Base-by-base conservation (phyloP, 1,140 invertebrate species). In the Euura saliciscinereae region DNA sequence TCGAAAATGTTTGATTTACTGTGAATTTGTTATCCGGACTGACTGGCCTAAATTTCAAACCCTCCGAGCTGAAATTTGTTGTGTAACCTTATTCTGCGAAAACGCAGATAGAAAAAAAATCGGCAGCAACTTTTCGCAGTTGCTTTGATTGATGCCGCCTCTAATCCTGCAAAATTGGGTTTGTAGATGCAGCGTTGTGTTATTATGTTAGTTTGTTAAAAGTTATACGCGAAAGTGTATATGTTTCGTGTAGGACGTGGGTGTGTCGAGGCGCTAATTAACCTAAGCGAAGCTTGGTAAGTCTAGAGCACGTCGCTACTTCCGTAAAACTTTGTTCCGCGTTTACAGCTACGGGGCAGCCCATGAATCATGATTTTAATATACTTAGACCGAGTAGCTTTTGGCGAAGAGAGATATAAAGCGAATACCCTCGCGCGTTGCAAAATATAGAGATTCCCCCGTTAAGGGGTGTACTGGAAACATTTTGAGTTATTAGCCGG, bases 331-430 rank as follows among this genome's bases (percentile, higher is more conserved):
- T 59, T 59, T 59, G 51, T n/a, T 59, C 13, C 10, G 51, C 51
- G 51, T 59, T 59, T 59, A 59, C 13, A 5, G 0, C 51, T 11
- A 8, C 51, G 51, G 8, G 3, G 28, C 3, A 59, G 1, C 28
- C 28, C 13, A 59, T 59, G 51, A 59, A 59, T 59, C 51, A 59
- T 59, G 51, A 59, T 59, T 59, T 59, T 59, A 59, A 59, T 59
- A 59, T 59, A 59, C 51, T 59, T 59, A 59, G 51, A n/a, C 3
- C 13, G 10, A n/a, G 51, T 11, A n/a, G 51, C 51, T 59, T 59
- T 28, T 6, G 5, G 51, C 51, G 0, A 59, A 59, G 51, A 6
- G 8, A 59, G 51, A 59, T 59, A 28, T 28, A 28, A 28, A 28
- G 28, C 28, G 51, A n/a, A 59, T 28, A 28, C 28, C 28, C 28